These are phyloP conservation scores for Anas capensis DNA, from an alignment of 2,797 vertebrate species.

Conservation along the genomic window DNA sequence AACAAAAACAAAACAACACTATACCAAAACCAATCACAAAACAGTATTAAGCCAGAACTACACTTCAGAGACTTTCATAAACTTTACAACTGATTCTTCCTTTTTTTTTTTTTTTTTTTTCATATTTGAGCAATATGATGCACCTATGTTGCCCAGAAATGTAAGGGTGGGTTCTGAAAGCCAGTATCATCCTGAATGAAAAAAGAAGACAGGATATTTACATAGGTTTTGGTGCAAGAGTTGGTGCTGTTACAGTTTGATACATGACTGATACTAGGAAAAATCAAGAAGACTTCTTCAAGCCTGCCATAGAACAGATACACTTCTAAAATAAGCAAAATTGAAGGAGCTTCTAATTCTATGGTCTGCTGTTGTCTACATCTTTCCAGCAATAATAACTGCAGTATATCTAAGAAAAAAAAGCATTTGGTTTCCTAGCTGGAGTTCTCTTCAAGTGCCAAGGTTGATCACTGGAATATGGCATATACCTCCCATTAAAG, in stretches of 20 bases:
- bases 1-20: too few species aligned
- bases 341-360: not conserved
- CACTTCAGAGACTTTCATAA: not conserved
- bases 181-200: not conserved
- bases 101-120: not conserved
- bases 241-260: not conserved
- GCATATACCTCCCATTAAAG: not conserved
- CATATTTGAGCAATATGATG: not conserved
- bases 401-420: not conserved
- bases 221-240: not conserved
- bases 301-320: not conserved
- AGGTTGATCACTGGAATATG: conserved; percentile 17
- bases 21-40: not conserved
- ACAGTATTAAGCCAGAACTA: not conserved
- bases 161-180: not conserved
- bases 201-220: not conserved
- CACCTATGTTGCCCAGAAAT: not conserved
- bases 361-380: not conserved
- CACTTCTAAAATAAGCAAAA: not conserved
- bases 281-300: not conserved
- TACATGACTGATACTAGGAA: not conserved
- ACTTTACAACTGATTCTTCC: not conserved
- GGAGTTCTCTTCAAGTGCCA: conserved; percentile 37
- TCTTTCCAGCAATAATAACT: not conserved
- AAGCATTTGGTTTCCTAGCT: conserved; percentile 57